These are phyloP conservation scores for Lagothrix lagotricha DNA, from an alignment of 2,797 vertebrate species.

Conservation along the genomic window DNA sequence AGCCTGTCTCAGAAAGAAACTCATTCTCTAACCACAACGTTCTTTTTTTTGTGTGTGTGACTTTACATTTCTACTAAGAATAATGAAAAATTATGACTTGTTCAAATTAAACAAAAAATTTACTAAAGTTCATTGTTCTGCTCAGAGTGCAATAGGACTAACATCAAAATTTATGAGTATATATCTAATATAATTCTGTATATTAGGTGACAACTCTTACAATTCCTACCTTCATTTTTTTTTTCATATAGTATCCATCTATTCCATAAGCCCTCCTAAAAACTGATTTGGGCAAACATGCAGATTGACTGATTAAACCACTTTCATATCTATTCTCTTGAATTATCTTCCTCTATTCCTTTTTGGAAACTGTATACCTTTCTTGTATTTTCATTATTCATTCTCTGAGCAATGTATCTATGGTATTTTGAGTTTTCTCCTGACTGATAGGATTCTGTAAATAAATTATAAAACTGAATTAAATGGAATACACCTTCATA, in stretches of 20 bases:
- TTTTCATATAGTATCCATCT: neutral
- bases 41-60: neutral
- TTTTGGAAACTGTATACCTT: neutral
- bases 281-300: neutral
- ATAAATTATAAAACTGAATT: neutral
- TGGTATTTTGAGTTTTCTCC: neutral
- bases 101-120: conserved; percentile 26
- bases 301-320: neutral
- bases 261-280: conserved; percentile 12
- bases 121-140: neutral
- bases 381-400: neutral
- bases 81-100: neutral
- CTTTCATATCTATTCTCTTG: neutral
- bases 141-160: neutral
- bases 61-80: neutral
- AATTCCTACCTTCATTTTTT: neutral
- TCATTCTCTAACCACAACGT: neutral
- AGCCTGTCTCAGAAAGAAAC: neutral
- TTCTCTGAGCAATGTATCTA: neutral
- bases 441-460: neutral
- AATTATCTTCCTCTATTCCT: neutral
- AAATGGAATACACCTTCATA: neutral
- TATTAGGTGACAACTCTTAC: neutral
- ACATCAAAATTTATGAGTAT: neutral
- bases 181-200: neutral